A percentile compares a stretch with the other conserved stretches of the same genome.
phyloP scores from a whole-genome alignment of 2,113 vertebrate species.

The Paramormyrops kingsleyae region DNA sequence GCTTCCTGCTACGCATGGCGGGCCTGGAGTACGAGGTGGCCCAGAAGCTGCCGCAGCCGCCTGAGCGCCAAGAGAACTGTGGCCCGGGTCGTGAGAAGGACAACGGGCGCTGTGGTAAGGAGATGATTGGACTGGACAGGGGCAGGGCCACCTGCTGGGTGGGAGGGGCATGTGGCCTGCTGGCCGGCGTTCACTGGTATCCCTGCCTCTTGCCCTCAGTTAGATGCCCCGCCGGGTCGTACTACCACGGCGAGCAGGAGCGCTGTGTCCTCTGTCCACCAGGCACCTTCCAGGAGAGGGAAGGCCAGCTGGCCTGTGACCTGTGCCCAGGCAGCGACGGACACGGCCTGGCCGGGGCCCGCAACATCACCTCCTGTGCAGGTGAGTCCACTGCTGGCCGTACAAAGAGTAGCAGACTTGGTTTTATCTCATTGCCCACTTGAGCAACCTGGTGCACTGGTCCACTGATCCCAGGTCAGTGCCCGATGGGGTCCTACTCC shows the following conservation, averaged over 20 bases:
- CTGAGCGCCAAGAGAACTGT: conserved; percentile 63
- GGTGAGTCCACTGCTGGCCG: conserved; percentile 54
- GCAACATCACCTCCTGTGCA: conserved; percentile 84
- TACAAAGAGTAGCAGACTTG: not conserved
- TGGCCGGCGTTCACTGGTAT: conserved; percentile 36
- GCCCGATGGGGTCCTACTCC: conserved; percentile 80
- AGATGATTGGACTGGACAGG: conserved; percentile 9
- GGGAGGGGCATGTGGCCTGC: not conserved
- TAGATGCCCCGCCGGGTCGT: conserved; percentile 90
- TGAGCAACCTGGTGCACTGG: not conserved
- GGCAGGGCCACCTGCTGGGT: not conserved
- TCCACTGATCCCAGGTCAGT: conserved; percentile 71
- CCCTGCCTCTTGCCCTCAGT: conserved; percentile 71
- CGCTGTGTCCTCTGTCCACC: conserved; percentile 86
- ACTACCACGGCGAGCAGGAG: conserved; percentile 91
- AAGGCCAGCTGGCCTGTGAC: conserved; percentile 95
- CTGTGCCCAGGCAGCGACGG: conserved; percentile 90
- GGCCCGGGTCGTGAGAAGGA: conserved; percentile 78
- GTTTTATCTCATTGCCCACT: not conserved
- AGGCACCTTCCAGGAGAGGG: conserved; percentile 94
- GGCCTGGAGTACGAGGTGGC: conserved; percentile 92
- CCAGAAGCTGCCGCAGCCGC: conserved; percentile 68
- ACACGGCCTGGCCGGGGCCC: conserved; percentile 77
- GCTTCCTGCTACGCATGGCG: conserved; percentile 86
- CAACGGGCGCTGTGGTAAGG: conserved; percentile 87